Evolutionary conservation across 2,797 vertebrate genomes (phyloP), one percentile per base, ranked within the genome.

Genomic region (Thaleichthys pacificus): DNA sequence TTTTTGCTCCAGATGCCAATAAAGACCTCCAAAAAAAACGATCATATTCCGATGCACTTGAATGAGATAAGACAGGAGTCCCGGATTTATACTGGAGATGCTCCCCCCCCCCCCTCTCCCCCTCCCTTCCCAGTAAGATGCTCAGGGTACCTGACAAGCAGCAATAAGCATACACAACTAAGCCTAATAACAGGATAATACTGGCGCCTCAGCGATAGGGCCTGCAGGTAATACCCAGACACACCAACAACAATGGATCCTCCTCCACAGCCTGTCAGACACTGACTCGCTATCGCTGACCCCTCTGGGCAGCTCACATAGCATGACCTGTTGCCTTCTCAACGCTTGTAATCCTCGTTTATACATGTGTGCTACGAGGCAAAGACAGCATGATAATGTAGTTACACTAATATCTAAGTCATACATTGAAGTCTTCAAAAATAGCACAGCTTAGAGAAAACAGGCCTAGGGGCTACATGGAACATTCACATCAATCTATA

Each of bases 161-260:
- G 91, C 93, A 93, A 92, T 91, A 93, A 90, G 91, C 93, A 87
- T 90, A 93, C 92, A 93, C 91, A 92, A 93, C 89, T 94, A 93
- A 94, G 91, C 92, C 92, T 94, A 94, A 94, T 94, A 94, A 94
- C 93, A 92, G 93, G 93, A 94, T 94, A 93, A 94, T 93, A 91
- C 89, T 91, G 90, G 91, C 90, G 91, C 92, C 90, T 91, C 79
- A 86, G 88, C 64, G 91, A 93, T 92, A 92, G 89, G 80, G 91
- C 93, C 93, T 91, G 86, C 90, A 92, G 92, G 93, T 93, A 89
- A 90, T 88, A 91, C 89, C 82, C 87, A 92, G 91, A 93, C 90
- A 91, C 89, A 90, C 88, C 85, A 81, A 85, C 86, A 91, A 93
- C 92, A 93, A 92, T 92, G 81, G 89, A 86, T 84, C 91, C 93